These are phyloP conservation scores for Strix aluco DNA, from an alignment of 2,113 vertebrate species.

Conservation along the genomic window DNA sequence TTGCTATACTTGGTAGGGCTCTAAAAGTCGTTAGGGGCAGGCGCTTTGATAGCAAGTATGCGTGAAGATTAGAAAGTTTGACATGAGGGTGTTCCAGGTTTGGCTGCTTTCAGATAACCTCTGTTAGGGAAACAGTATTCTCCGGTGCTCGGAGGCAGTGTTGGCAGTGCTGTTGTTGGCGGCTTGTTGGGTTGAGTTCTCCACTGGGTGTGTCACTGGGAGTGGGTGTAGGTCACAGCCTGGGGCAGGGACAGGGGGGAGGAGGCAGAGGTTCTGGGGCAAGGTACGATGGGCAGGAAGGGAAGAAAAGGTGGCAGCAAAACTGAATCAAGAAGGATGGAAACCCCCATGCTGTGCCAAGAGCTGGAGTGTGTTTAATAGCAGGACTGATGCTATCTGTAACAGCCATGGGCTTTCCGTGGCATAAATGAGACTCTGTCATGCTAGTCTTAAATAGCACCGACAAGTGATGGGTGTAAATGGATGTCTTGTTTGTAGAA, in stretches of 20 bases:
- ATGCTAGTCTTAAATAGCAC: not conserved
- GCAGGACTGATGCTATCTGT: not conserved
- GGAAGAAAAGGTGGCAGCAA: not conserved
- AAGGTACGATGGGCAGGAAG: accelerated
- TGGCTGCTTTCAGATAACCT: not conserved
- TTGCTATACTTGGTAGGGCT: not conserved
- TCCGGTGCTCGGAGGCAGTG: not conserved
- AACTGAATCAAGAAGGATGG: not conserved
- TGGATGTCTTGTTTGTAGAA: not conserved
- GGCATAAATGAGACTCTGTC: not conserved
- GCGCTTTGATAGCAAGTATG: not conserved
- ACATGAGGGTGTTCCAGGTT: not conserved
- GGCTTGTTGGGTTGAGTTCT: not conserved
- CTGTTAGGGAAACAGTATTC: not conserved
- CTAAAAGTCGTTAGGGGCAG: accelerated
- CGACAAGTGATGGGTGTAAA: not conserved
- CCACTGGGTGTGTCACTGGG: too few species aligned
- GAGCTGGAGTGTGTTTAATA: not conserved
- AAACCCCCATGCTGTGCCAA: not conserved
- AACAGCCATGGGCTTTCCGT: not conserved
- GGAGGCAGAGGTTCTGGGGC: not conserved
- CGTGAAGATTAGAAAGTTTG: not conserved
- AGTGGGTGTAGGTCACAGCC: not conserved
- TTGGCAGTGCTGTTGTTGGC: accelerated
- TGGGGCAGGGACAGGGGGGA: accelerated